Evolutionary conservation across 1,140 invertebrate genomes (phyloP), one percentile per base, ranked within the genome.

Genomic region (Triops cancriformis): DNA sequence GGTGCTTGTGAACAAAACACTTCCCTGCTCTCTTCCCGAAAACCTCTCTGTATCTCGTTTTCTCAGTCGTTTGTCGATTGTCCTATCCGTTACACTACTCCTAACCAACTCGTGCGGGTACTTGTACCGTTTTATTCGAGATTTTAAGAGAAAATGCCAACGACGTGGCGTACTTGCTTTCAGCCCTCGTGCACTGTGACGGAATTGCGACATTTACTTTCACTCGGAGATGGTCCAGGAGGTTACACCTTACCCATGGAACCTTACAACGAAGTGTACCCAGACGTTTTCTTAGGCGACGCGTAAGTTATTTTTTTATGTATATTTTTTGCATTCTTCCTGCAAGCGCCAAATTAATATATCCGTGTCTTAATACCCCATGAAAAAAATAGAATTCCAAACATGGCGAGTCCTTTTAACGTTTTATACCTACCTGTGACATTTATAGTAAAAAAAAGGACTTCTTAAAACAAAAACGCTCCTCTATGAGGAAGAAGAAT

Each of bases 261-360:
- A 18, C 77, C 72, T 83, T 88, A 90, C 81, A 91, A 93, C 85
- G 91, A 93, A 86, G 91, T 93, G 12, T 93, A 91, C 85, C 91
- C 92, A 74, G 87, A 89, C 77, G 86, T 95, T 78, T 92, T 88
- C 82, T 88, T 94, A 80, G 92, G 92, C 79, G 91, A 95, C 87
- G 89, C 85, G 89, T 90, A 84, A 88, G 89, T 87, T 31, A 76
- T 72, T 37, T 11, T 75, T 37, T 77, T 74, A 73, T 2, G 73
- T 42, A 76, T 72, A 23, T 77, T 51, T 42, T 76, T 78, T 41
- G 43, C 31, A 51, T 43, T 12, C 23, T 64, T 51, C 72, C 26
- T 77, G 18, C 0, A 64, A 64, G 51, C n/a, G 51, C 18, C 4
- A 18, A 64, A 6, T 5, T 5, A 64, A 9, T 14, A n/a, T n/a